Evolutionary conservation across 2,113 vertebrate species (phyloP).

Genomic region (Xiphophorus hellerii): DNA sequence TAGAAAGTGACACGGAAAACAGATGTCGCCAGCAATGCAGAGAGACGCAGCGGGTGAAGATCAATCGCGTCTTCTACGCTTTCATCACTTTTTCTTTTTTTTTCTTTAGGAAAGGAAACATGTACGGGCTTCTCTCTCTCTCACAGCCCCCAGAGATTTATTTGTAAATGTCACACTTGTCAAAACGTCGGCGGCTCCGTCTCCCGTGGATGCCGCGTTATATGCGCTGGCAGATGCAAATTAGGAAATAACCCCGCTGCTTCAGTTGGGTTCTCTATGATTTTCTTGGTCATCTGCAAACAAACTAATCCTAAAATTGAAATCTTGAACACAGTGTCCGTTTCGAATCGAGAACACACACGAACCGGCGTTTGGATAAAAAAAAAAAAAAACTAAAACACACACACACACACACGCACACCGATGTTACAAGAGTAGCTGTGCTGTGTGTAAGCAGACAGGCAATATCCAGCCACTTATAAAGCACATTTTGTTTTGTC

Average conservation of each 20-base stretch:
- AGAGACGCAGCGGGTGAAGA: conserved; percentile 46
- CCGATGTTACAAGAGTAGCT: conserved; percentile 33
- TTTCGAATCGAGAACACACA: conserved; percentile 1
- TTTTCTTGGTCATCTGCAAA: conserved; percentile 36
- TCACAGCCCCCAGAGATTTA: conserved; percentile 57
- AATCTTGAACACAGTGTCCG: conserved; percentile 5
- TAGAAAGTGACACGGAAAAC: conserved; percentile 49
- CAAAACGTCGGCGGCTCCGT: conserved; percentile 54
- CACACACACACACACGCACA: background rate
- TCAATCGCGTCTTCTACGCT: conserved; percentile 59
- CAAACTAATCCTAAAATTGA: conserved; percentile 15
- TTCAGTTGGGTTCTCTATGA: conserved; percentile 13
- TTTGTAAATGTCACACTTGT: conserved; percentile 75
- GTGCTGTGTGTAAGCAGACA: conserved; percentile 33
- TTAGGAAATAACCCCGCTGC: conserved; percentile 30
- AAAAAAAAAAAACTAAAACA: background rate
- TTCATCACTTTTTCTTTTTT: conserved; percentile 63
- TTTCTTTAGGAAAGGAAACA: conserved; percentile 27
- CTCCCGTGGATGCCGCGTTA: conserved; percentile 32
- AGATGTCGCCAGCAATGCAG: conserved; percentile 33
- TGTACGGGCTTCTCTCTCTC: conserved; percentile 29
- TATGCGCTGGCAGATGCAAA: conserved; percentile 21
- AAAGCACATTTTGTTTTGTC: conserved; percentile 44
- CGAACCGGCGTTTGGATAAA: background rate
- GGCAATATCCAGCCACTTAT: conserved; percentile 39